Evolutionary conservation across 1,140 invertebrate species (phyloP).

Genomic region (Halesus radiatus): DNA sequence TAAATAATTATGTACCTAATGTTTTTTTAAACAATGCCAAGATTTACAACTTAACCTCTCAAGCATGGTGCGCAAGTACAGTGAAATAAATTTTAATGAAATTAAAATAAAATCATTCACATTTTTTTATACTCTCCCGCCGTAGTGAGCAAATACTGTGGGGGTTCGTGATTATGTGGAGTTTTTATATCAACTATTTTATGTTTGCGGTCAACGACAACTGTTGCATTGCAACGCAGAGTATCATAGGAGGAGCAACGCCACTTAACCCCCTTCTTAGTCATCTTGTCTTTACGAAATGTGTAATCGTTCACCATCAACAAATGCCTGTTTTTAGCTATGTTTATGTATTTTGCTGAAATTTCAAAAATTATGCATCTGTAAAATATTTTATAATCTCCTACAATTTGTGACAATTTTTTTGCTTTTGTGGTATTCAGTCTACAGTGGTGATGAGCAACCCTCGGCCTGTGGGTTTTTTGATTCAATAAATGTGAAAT

Average conservation of each 20-base stretch:
- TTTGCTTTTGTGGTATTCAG: not conserved
- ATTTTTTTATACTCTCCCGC: constrained; percentile 26
- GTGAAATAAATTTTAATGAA: too few species aligned
- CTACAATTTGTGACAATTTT: not conserved
- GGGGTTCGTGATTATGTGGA: constrained; percentile 23
- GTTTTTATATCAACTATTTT: not conserved
- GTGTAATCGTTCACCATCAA: constrained; percentile 41
- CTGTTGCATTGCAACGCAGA: not conserved
- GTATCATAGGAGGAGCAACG: constrained; percentile 32
- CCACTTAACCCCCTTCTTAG: constrained; percentile 9
- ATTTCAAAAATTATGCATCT: not conserved
- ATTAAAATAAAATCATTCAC: not conserved
- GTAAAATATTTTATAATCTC: not conserved
- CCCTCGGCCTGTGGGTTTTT: too few species aligned
- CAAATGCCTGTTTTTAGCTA: not conserved
- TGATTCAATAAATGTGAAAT: too few species aligned
- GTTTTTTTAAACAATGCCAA: too few species aligned
- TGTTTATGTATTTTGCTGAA: constrained; percentile 29
- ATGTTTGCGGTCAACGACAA: constrained; percentile 5
- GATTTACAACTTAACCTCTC: too few species aligned
- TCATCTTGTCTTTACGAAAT: not conserved
- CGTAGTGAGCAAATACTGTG: not conserved
- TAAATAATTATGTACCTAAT: too few species aligned
- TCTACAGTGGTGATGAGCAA: too few species aligned
- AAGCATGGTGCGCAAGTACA: too few species aligned